Evolutionary conservation across 2,888 invertebrate genomes (phyloP).

Genomic region (Papilio demoleus): DNA sequence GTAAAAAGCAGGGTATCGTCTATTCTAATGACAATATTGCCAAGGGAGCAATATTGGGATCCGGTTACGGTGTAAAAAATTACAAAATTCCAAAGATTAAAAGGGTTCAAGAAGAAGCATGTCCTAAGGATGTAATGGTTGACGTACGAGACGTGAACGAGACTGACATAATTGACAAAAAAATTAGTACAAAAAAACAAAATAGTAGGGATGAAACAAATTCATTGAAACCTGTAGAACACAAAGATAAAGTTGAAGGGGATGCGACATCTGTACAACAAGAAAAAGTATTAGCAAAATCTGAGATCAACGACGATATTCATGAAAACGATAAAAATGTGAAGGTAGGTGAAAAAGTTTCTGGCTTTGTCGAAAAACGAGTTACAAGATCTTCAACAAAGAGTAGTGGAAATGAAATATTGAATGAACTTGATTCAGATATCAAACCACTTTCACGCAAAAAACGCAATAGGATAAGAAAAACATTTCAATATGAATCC

Average conservation of each 20-base stretch:
- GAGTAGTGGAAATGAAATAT: conserved; percentile 42
- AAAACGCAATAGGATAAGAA: conserved; percentile 46
- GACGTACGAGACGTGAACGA: neutral
- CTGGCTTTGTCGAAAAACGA: conserved; percentile 45
- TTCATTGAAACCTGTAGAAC: neutral
- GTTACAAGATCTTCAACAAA: conserved; percentile 59
- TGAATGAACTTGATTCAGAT: conserved; percentile 17
- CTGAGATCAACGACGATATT: conserved; percentile 33
- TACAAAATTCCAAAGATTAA: conserved; percentile 80
- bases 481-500: conserved; percentile 56
- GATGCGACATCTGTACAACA: conserved; percentile 3
- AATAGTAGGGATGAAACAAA: conserved; percentile 37
- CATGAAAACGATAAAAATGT: conserved; percentile 40
- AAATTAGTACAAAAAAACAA: conserved; percentile 38
- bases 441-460: conserved; percentile 3
- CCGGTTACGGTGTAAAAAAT: conserved; percentile 75
- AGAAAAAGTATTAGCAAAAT: neutral
- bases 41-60: conserved; percentile 67
- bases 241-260: conserved; percentile 15
- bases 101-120: conserved; percentile 54
- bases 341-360: conserved; percentile 36
- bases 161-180: neutral
- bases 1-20: conserved; percentile 63
- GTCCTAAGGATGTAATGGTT: conserved; percentile 15
- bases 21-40: conserved; percentile 76